Evolutionary conservation across 2,113 vertebrate genomes (phyloP).

Genomic region (Aplodontia rufa): DNA sequence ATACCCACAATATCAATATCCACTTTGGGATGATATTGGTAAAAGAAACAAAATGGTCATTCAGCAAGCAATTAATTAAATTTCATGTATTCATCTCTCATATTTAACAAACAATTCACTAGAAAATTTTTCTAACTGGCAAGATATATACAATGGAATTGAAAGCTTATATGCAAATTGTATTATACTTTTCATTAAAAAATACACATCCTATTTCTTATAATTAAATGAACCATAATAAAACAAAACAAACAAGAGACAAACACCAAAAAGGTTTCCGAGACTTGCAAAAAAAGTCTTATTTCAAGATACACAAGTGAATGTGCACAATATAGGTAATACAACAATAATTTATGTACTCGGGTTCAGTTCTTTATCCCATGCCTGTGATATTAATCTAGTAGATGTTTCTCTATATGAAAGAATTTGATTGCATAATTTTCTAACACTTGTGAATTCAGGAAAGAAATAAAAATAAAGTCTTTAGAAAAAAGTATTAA

Average conservation of each 20-base stretch:
- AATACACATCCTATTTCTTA: neutral
- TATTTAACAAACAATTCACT: constrained; percentile 5
- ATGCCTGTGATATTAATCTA: neutral
- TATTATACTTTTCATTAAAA: neutral
- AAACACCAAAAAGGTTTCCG: neutral
- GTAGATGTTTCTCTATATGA: neutral
- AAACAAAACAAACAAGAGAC: neutral
- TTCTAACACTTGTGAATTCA: neutral
- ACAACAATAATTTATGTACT: neutral
- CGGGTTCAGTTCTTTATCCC: neutral
- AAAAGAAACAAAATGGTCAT: constrained; percentile 7
- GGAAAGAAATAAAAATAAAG: neutral
- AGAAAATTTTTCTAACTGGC: neutral
- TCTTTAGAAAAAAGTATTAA: constrained; percentile 3
- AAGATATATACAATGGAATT: neutral
- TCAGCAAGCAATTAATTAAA: constrained; percentile 6
- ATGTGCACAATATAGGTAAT: neutral
- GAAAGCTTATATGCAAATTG: neutral
- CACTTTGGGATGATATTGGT: neutral
- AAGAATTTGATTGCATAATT: neutral
- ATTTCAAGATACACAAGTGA: neutral
- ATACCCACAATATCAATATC: neutral
- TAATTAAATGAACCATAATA: neutral
- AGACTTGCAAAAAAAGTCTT: neutral
- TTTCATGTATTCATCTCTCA: neutral